A percentile compares a stretch with the other conserved stretches of the same genome.
Conservation (phyloP, 2,113 vertebrate genomes). For the Thinocorus orbignyianus region DNA sequence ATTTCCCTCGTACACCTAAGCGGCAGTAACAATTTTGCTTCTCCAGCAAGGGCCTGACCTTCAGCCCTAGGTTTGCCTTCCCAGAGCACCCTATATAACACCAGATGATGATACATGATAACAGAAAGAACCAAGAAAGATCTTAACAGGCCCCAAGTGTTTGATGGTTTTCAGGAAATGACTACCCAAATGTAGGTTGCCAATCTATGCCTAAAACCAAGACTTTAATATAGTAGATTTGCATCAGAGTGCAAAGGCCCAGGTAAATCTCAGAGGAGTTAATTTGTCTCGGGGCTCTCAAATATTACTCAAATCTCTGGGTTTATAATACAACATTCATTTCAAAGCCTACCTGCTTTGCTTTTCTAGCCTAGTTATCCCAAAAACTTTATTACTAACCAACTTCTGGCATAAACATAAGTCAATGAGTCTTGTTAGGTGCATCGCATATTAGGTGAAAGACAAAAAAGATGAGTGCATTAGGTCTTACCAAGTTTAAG, state of each 20-base stretch:
- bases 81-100: neutral
- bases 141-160: neutral
- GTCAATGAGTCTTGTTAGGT: neutral
- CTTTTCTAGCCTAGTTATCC: neutral
- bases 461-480: neutral
- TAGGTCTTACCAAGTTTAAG: neutral
- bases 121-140: neutral
- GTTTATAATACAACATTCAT: neutral
- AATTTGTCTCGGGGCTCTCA: neutral
- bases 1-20: neutral
- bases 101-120: slow-evolving; percentile 5
- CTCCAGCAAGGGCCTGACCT: neutral
- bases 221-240: neutral
- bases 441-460: neutral
- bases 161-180: neutral
- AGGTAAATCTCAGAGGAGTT: neutral
- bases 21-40: slow-evolving; percentile 9
- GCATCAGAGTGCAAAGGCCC: neutral
- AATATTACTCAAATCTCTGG: neutral
- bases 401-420: neutral
- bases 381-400: neutral
- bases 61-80: neutral
- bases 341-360: neutral
- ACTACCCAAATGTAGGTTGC: neutral
- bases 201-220: neutral